These are phyloP conservation scores for Apodemus agrarius DNA, from an alignment of 2,797 vertebrate species.

Conservation along the genomic window DNA sequence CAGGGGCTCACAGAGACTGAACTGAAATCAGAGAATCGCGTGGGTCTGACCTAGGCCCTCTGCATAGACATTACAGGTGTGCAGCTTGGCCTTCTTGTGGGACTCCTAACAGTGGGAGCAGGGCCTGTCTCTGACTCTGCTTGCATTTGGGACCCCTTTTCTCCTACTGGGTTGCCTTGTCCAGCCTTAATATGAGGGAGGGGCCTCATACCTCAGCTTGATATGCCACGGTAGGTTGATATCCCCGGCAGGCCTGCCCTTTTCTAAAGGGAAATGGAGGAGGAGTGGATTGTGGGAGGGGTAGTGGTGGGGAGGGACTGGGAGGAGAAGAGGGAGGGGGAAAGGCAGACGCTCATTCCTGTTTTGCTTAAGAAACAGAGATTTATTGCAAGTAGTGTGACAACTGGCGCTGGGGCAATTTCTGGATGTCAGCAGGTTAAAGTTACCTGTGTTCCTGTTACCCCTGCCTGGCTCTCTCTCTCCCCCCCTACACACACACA, in stretches of 20 bases:
- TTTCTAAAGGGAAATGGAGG: background rate
- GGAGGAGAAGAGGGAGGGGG: background rate
- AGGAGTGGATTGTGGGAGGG: background rate
- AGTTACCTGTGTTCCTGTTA: background rate
- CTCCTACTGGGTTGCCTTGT: background rate
- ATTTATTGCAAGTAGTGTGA: background rate
- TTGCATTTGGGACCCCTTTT: background rate
- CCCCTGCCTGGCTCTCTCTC: background rate
- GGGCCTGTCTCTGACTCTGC: background rate
- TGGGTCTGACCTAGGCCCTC: background rate
- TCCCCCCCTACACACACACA: background rate
- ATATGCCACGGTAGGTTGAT: background rate
- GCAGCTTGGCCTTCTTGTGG: background rate
- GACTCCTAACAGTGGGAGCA: background rate
- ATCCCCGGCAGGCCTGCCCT: background rate
- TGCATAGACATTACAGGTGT: background rate
- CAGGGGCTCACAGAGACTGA: background rate
- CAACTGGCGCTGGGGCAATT: background rate
- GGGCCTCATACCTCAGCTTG: background rate
- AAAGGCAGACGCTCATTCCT: background rate
- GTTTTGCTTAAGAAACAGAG: background rate
- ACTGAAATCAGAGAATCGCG: background rate
- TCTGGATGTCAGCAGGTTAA: background rate
- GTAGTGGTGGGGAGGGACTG: background rate
- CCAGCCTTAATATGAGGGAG: background rate